Conservation (phyloP, 2,888 invertebrate genomes). For the Carterocephalus palaemon region DNA sequence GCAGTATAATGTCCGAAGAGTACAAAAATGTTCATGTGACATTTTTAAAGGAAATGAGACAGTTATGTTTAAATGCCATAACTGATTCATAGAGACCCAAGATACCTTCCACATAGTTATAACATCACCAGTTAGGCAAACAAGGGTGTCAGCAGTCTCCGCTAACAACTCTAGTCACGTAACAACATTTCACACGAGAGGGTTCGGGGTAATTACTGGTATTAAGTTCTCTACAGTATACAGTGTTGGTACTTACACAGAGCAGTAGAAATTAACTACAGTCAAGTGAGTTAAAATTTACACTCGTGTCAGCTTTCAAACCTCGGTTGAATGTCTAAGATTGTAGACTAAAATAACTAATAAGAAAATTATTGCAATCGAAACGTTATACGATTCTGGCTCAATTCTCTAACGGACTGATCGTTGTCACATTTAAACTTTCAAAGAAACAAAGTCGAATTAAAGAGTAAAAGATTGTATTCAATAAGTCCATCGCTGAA, state of each 20-base stretch:
- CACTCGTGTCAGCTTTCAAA: no score
- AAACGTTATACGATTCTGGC: no score
- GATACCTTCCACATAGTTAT: conserved; percentile 1
- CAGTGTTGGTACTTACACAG: neutral
- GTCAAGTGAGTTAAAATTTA: neutral
- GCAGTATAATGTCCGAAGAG: no score
- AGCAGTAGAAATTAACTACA: conserved; percentile 6
- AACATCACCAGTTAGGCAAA: neutral
- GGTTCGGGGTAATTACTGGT: conserved; percentile 21
- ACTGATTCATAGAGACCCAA: no score
- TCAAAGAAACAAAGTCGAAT: neutral
- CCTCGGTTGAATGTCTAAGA: neutral
- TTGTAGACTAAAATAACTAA: neutral
- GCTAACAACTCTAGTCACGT: conserved; percentile 17
- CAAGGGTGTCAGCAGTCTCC: conserved; percentile 9
- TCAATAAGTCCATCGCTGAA: neutral
- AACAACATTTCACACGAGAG: conserved; percentile 19
- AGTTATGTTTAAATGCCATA: no score
- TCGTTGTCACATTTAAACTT: conserved; percentile 1
- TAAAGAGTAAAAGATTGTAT: conserved; percentile 3
- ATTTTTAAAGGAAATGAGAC: no score
- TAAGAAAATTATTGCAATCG: neutral
- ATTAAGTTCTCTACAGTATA: conserved; percentile 18
- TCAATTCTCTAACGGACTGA: neutral
- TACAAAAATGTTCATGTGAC: no score